Base-by-base conservation (phyloP, 2,113 vertebrate genomes). In the Entosphenus tridentatus region DNA sequence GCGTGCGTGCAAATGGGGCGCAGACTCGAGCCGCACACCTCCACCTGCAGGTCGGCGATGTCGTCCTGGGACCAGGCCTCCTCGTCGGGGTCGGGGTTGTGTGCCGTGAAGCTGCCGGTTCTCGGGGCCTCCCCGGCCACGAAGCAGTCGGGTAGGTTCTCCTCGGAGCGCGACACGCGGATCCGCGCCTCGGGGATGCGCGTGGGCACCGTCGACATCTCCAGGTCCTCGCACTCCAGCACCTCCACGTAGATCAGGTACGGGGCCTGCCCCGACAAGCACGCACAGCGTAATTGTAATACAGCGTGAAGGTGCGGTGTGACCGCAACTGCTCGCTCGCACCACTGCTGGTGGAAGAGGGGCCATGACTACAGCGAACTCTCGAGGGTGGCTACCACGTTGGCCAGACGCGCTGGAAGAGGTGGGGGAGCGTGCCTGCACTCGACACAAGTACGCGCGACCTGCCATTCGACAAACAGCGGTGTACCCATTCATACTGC, bases 241-340 rank as follows among this genome's bases (percentile, higher is more conserved):
- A 93, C 90, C 75, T 96, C 91, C 68, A 91, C 90, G 2, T 95
- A 96, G 81, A 96, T 95, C 57, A 96, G 72, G 71, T 95, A 96
- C 1, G 91, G 91, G 39, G 91, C 89, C 91, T 95, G 75, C 1
- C 11, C 56, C 58, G 12, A 8, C 56, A 17, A 2, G 11, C 39
- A 39, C 16, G 13, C 56, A 8, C 8, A 9, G 55, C 21, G 18
- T 39, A 39, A 39, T 39, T 5, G 39, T 39, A 7, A 39, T 39
- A 39, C 39, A 39, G 39, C 39, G 6, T 39, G 6, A 39, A 39
- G 39, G 39, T 39, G 39, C 39, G 6, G 39, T 39, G 39, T 39
- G 39, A 39, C 39, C 39, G 39, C 39, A 5, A 39, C 39, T 39
- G 39, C 39, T 39, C 39, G 39, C 39, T 39, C 39, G 6, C 39